Base-by-base conservation (phyloP, 2,888 invertebrate species). In the Cryptocheilus praepositus region DNA sequence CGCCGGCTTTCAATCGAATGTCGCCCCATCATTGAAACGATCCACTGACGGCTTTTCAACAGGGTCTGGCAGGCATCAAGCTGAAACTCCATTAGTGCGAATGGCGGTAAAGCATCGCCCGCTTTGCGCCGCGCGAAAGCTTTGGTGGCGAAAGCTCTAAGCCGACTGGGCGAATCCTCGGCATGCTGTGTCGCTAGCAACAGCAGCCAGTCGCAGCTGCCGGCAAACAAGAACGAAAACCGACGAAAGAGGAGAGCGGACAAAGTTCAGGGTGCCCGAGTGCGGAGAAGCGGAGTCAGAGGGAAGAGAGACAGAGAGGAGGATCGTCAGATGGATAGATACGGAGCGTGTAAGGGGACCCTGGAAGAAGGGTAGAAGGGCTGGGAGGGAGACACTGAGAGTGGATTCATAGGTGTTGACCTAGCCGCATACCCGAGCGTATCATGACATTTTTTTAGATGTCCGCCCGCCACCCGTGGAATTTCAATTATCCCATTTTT, bases 81-180 rank as follows among this genome's bases (percentile, higher is more conserved):
- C 69, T 63, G 73, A 78, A 76, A 76, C 76, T 73, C 78, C 74
- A 77, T 77, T 77, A 77, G 67, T 61, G 55, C 49, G 62, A 61
- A 64, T 67, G 59, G 51, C 46, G 57, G 60, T 64, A 70, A 70
- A 71, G 60, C 69, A 69, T 43, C 44, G 61, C 28, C 60, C 57
- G 67, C 64, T 74, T 74, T 68, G 64, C 60, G 18, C 51, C 53
- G 21, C 36, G 70, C 61, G 61, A 70, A 67, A 71, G 73, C 73
- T 77, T 70, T 71, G 67, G 67, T 61, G 64, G 36, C 44, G 52
- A 66, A 67, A 67, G 61, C 64, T 64, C 43, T 65, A 61, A 64
- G 64, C 64, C 67, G 61, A 57, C 53, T 57, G 46, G 44, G 19
- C 63, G 44, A 44, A 51, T 58, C 58, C 64, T 51, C 55, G 57